phyloP scores from a whole-genome alignment of 2,113 vertebrate species.

The Microcebus murinus region DNA sequence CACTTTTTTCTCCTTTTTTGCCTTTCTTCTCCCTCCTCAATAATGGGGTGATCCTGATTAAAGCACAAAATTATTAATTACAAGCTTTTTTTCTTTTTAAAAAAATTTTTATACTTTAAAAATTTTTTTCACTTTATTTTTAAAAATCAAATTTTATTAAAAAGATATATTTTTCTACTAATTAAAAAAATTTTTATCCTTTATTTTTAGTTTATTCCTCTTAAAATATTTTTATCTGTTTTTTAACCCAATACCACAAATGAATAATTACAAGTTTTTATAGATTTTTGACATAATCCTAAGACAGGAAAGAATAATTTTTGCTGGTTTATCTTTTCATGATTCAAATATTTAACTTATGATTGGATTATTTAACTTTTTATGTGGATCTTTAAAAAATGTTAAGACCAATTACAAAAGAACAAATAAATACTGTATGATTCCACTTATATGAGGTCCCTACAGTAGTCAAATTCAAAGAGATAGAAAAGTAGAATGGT shows the following conservation, averaged over 20 bases:
- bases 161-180: too few relatives aligned
- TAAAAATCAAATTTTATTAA: too few relatives aligned
- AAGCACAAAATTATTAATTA: neutral
- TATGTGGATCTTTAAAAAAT: neutral
- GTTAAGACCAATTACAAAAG: neutral
- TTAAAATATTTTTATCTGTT: too few relatives aligned
- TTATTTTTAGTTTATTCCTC: too few relatives aligned
- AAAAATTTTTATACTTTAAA: too few relatives aligned
- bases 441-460: neutral
- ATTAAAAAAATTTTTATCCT: too few relatives aligned
- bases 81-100: neutral
- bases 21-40: neutral
- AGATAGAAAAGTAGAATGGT: neutral
- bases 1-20: neutral
- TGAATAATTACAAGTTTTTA: neutral
- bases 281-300: neutral
- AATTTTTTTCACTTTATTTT: too few relatives aligned
- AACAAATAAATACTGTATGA: neutral
- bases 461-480: neutral
- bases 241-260: too few relatives aligned
- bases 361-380: neutral
- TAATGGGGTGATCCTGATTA: neutral
- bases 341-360: neutral
- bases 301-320: slow-evolving; percentile 1
- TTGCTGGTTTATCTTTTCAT: neutral